Evolutionary conservation across 2,888 invertebrate species (phyloP), one percentile per base, ranked within the genome.

Genomic region (Lymantria dispar): DNA sequence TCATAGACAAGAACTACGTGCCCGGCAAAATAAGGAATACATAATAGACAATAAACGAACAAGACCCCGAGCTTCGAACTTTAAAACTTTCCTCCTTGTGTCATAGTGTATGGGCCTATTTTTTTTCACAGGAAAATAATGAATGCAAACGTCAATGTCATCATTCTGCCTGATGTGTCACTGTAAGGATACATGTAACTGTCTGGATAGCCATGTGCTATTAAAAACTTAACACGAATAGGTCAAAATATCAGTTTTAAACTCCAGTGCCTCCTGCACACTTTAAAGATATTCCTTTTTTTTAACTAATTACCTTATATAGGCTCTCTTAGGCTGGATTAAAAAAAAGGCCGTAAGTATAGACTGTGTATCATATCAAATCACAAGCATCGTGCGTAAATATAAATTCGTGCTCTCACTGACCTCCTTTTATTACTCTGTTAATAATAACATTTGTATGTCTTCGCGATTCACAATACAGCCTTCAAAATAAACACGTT

Each of bases 11-110:
- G 93, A 99, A 98, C 92, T 99, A 99, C 90, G 98, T 99, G 67
- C 99, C 99, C 71, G 99, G 99, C 74, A 99, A 99, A 93, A 99
- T 99, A 88, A 94, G 98, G 83, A 98, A 97, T 93, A 97, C 97
- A 93, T 97, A 97, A 95, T 86, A 76, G 72, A 74, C 73, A 71
- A 60, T 60, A 60, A 51, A 56, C 43, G 47, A 51, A 59, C 55
- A 48, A 56, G 52, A 52, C 47, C n/a, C 54, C 52, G 61, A 73
- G 63, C 70, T 70, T 66, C 60, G 72, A 68, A 72, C 70, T 79
- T 78, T 81, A 76, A 70, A 70, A 74, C 74, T 68, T 14, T 44
- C 54, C 62, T 65, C 69, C 62, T 62, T 67, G 64, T 58, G 68
- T 78, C 66, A 63, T 67, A 62, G 65, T 60, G 55, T 59, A 58